Percentiles rank a stretch among this genome's conserved stretches.
These are phyloP conservation scores for Megamerina dolium DNA, from an alignment of 2,888 invertebrate species.

Conservation along the genomic window DNA sequence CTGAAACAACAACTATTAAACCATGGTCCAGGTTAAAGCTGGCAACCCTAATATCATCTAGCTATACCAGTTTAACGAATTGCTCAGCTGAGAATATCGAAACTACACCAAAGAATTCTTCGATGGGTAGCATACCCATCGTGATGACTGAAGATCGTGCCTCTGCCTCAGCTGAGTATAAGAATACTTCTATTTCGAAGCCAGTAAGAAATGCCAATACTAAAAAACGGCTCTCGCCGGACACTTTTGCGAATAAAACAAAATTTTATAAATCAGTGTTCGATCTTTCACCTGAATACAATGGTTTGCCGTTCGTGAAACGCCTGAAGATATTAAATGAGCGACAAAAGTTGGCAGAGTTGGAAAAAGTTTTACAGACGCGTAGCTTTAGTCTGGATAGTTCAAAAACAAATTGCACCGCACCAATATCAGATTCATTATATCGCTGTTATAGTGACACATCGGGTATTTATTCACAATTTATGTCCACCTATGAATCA, in stretches of 20 bases:
- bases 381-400: slow-evolving; percentile 77
- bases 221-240: too few relatives aligned
- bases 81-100: slow-evolving; percentile 36
- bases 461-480: slow-evolving; percentile 57
- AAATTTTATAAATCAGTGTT: slow-evolving; percentile 80
- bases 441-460: slow-evolving; percentile 78
- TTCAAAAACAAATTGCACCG: slow-evolving; percentile 56
- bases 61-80: slow-evolving; percentile 44
- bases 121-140: slow-evolving; percentile 36
- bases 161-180: not conserved
- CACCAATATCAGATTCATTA: slow-evolving; percentile 53
- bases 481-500: slow-evolving; percentile 49
- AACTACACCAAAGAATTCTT: slow-evolving; percentile 35
- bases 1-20: slow-evolving; percentile 50
- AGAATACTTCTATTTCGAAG: too few relatives aligned
- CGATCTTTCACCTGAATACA: slow-evolving; percentile 81
- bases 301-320: slow-evolving; percentile 79
- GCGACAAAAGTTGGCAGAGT: slow-evolving; percentile 75
- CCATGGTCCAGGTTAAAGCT: slow-evolving; percentile 75
- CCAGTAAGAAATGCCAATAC: too few relatives aligned
- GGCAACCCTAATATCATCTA: slow-evolving; percentile 52
- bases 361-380: slow-evolving; percentile 69
- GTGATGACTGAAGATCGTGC: slow-evolving; percentile 16
- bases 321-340: slow-evolving; percentile 84
- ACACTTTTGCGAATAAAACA: slow-evolving; percentile 21